Evolutionary conservation across 2,888 invertebrate genomes (phyloP).

Genomic region (Lingula anatina): DNA sequence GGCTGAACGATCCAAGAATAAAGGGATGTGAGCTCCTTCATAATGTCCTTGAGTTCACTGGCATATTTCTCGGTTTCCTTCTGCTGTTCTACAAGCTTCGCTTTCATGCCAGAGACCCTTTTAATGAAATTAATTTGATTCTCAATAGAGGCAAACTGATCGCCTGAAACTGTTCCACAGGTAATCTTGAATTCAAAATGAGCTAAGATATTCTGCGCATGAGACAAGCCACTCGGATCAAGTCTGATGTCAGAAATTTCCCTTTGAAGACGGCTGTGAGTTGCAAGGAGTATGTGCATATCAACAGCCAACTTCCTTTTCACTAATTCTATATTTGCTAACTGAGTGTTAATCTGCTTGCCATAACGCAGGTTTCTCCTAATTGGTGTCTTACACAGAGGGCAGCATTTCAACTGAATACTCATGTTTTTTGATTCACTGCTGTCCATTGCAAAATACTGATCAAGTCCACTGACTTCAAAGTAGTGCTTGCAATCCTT

Average conservation of each 20-base stretch:
- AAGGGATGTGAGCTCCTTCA: too few relatives aligned
- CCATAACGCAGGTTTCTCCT: conserved; percentile 60
- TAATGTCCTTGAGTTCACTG: too few relatives aligned
- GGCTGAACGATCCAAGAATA: too few relatives aligned
- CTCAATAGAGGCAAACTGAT: neutral
- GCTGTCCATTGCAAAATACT: too few relatives aligned
- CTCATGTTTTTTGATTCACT: conserved; percentile 5
- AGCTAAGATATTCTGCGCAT: too few relatives aligned
- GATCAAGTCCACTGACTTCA: conserved; percentile 38
- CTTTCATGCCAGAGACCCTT: too few relatives aligned
- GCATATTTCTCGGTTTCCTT: too few relatives aligned
- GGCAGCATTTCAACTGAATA: conserved; percentile 53
- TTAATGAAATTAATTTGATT: too few relatives aligned
- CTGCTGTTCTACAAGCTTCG: neutral
- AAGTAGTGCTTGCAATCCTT: conserved; percentile 26
- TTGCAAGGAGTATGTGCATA: neutral
- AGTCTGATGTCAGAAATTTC: too few relatives aligned
- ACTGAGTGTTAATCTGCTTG: conserved; percentile 53
- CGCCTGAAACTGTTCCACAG: neutral
- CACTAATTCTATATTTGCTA: conserved; percentile 40
- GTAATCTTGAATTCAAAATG: too few relatives aligned
- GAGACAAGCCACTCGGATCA: too few relatives aligned
- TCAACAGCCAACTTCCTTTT: conserved; percentile 12
- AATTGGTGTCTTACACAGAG: conserved; percentile 60
- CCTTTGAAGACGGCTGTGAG: neutral